Conservation (phyloP, 2,888 invertebrate genomes). For the Andrena minutula region DNA sequence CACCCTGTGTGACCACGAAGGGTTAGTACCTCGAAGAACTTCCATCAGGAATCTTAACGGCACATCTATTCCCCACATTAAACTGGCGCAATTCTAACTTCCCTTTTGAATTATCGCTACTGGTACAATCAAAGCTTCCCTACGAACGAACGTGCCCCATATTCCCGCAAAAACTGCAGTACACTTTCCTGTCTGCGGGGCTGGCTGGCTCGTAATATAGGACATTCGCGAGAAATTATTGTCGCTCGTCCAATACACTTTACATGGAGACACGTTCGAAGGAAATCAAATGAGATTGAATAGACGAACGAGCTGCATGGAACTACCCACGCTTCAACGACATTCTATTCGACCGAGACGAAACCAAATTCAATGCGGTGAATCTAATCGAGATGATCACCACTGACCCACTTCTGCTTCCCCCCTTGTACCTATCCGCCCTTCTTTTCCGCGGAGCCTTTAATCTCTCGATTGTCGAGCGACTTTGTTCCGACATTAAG, state of each 20-base stretch:
- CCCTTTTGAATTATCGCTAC: not conserved
- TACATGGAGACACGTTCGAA: constrained; percentile 57
- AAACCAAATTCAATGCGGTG: constrained; percentile 71
- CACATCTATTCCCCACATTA: not conserved
- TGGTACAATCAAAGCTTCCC: not conserved
- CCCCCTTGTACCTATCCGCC: not conserved
- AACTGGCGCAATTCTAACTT: not conserved
- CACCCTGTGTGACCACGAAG: too few relatives aligned
- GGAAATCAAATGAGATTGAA: constrained; percentile 65
- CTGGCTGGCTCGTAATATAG: constrained; percentile 17
- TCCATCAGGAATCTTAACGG: not conserved
- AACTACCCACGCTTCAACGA: constrained; percentile 48
- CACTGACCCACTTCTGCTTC: constrained; percentile 69
- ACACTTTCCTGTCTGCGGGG: constrained; percentile 19
- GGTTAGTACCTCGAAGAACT: too few relatives aligned
- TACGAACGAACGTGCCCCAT: constrained; percentile 3
- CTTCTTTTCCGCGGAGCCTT: not conserved
- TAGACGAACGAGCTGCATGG: constrained; percentile 42
- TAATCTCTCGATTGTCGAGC: constrained; percentile 23
- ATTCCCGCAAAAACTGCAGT: constrained; percentile 26
- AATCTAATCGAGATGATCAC: constrained; percentile 76
- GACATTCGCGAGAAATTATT: constrained; percentile 45
- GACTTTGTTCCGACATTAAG: constrained; percentile 7
- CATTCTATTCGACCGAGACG: constrained; percentile 58
- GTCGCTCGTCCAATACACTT: constrained; percentile 40